Base-by-base conservation (phyloP, 2,888 invertebrate species). In the Tenthredo mesomela region DNA sequence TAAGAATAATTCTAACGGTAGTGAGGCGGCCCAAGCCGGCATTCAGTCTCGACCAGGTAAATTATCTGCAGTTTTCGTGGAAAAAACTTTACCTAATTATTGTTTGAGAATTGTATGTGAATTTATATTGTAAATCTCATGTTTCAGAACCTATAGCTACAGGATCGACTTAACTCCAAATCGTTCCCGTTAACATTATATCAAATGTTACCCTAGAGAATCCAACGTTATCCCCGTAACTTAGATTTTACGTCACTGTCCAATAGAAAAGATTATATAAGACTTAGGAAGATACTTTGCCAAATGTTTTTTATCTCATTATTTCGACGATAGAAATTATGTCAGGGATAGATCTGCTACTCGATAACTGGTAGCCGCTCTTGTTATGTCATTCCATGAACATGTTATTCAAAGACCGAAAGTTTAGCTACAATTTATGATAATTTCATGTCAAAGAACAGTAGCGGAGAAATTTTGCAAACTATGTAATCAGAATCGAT, bases 141-240 rank as follows among this genome's bases (percentile, higher is more conserved):
- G 65, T 88, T 88, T 15, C 87, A 92, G 92, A 92, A 88, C 87
- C 91, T 61, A 89, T 92, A 86, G 89, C 88, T 40, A 90, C 90
- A 83, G 91, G 89, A 77, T 90, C 89, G n/a, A 88, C 88, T 86
- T 89, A 87, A 88, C 29, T 82, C 50, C 18, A 2, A 33, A 54
- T 25, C 37, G 29, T 73, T 25, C 25, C n/a, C 6, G n/a, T 10
- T 58, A 73, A 73, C 40, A 75, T 40, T 50, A 75, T 40, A 6
- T n/a, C 37, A 67, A 83, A 54, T 75, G 40, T 75, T 73, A 58
- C 40, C 47, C n/a, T 73, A 73, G 50, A 54, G 21, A 50, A 50
- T 50, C 77, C 37, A 80, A 80, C 37, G 61, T 58, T 80, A 21
- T 37, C 40, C 37, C 50, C 6, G 40, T 21, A 80, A 37, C 21